Evolutionary conservation across 2,113 vertebrate genomes (phyloP).

Genomic region (Brienomyrus brachyistius): DNA sequence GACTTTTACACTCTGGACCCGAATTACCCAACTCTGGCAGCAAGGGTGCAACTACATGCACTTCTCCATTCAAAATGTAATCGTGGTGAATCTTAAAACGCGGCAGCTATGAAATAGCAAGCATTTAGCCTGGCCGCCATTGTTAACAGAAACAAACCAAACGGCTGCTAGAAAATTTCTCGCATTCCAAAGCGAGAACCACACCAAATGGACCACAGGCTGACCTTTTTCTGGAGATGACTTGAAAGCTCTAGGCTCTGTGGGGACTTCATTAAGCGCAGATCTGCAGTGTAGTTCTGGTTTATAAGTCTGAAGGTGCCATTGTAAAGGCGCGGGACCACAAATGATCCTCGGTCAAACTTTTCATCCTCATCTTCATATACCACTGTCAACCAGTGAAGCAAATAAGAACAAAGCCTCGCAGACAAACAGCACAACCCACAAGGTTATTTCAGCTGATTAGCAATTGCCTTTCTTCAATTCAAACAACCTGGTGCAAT

Average conservation of each 20-base stretch:
- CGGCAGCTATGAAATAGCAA: neutral
- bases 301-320: conserved; percentile 53
- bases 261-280: neutral
- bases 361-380: conserved; percentile 49
- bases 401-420: neutral
- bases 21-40: too few relatives aligned
- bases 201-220: neutral
- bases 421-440: neutral
- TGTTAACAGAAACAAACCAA: neutral
- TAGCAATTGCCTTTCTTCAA: neutral
- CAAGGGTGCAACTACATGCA: neutral
- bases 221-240: conserved; percentile 8
- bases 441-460: neutral
- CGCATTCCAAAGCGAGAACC: neutral
- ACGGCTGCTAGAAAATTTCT: neutral
- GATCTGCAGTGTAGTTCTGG: conserved; percentile 29
- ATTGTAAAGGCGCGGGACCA: conserved; percentile 38
- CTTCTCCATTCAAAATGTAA: neutral
- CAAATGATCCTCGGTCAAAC: conserved; percentile 45
- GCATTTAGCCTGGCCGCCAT: neutral
- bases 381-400: conserved; percentile 32
- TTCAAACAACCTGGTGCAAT: neutral
- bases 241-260: conserved; percentile 22
- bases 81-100: neutral
- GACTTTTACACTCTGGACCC: too few relatives aligned